Evolutionary conservation across 2,113 vertebrate genomes (phyloP), one percentile per base, ranked within the genome.

Genomic region (Nesogale talazaci): DNA sequence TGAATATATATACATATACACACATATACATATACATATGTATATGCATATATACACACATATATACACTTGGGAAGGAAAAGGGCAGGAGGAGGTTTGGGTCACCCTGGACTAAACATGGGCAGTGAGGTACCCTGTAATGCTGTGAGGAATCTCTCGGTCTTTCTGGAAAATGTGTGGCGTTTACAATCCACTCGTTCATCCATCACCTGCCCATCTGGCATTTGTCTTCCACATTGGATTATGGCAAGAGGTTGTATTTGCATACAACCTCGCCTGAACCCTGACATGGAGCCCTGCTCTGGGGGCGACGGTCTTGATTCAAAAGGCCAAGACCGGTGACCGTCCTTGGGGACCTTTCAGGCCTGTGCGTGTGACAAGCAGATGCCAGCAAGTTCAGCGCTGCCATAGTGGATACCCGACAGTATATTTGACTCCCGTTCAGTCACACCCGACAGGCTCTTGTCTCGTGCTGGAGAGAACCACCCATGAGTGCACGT

Each of bases 101-200:
- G 34, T 36, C 70, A 16, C 20, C 57, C 5, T 25, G 20, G 42
- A 86, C 40, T 36, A 65, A 38, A 57, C 56, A 57, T 25, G 63
- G 29, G 5, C 9, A n/a, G 31, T 80, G 42, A 42, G 56, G 40
- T 79, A 59, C 9, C 4, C 10, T 15, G 9, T 2, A 11, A 83
- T 27, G 77, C 89, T 81, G 4, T 78, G 56, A 34, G 23, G 36
- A 93, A 9, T 19, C 8, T 14, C 2, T 46, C 12, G 9, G 63
- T 81, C 81, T 95, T 89, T 89, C 85, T 89, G 83, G 80, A 88
- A 91, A 92, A 83, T 80, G n/a, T 19, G 22, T 86, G 46, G 22
- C 56, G 8, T 80, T 52, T 34, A 3, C 65, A 15, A 61, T 23
- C 20, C 67, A 70, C 20, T 56, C 20, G 69, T 29, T 10, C 76